Percentiles rank a stretch among this genome's conserved stretches.
Conservation (phyloP, 2,113 vertebrate species). For the Ellobius talpinus region DNA sequence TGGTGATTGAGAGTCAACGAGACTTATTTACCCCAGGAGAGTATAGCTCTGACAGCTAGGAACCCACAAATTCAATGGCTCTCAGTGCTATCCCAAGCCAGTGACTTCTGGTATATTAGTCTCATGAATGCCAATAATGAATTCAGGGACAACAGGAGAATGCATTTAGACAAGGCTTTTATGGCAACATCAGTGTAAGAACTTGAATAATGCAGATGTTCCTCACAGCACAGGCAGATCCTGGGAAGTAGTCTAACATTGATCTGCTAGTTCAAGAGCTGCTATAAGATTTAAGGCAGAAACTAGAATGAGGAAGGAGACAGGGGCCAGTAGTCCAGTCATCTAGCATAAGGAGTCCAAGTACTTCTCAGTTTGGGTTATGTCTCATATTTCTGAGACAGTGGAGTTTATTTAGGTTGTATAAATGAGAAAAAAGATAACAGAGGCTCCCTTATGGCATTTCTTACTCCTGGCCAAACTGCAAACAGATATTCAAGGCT, state of each 20-base stretch:
- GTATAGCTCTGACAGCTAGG: background rate
- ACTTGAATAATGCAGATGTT: background rate
- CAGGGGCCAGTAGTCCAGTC: background rate
- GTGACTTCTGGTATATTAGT: background rate
- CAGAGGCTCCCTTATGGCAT: background rate
- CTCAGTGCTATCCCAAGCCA: background rate
- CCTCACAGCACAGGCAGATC: rapidly evolving
- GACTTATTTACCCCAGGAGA: no score
- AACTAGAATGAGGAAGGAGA: background rate
- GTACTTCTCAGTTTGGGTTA: background rate
- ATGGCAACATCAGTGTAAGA: background rate
- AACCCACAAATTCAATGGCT: background rate
- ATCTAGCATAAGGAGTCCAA: background rate
- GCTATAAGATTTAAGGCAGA: background rate
- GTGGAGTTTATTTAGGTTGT: background rate
- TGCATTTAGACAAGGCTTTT: background rate
- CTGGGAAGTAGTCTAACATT: background rate
- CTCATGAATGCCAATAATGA: background rate
- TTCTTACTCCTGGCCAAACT: background rate
- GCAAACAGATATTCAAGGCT: background rate
- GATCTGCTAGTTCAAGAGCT: background rate
- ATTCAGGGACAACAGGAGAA: background rate
- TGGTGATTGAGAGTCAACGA: background rate
- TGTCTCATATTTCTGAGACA: background rate
- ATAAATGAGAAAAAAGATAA: background rate